Base-by-base conservation (phyloP, 2,113 vertebrate genomes). In the Gambusia affinis region DNA sequence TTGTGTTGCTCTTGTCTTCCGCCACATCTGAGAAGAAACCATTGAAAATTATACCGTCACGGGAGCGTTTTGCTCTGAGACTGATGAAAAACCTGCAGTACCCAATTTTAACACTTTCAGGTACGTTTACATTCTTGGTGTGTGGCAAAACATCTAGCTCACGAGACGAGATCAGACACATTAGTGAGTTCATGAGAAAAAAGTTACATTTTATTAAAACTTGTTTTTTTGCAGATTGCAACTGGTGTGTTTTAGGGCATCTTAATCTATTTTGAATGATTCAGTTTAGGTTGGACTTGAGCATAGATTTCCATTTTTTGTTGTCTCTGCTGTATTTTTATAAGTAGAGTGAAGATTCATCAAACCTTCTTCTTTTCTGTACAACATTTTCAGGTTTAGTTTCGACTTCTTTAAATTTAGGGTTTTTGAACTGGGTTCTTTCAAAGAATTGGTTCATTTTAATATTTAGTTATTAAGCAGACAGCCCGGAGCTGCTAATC, bases 1-100 rank as follows among this genome's bases (percentile, higher is more conserved):
- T 84, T 81, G 85, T 84, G 73, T 91, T 76, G 72, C 80, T 77
- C 63, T 79, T 85, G 73, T 37, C 60, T 75, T 75, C 83, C 76
- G 74, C 75, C 68, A 37, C 78, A 85, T 76, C 51, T 63, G n/a
- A 70, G 39, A 67, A 78, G 66, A 84, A 85, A 82, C 88, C 64
- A 85, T 85, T 87, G 70, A 76, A 78, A 88, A 86, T 78, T 83
- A 84, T 81, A 81, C 60, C 69, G 73, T 86, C 78, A 73, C 30
- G 67, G 73, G 73, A 81, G 85, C 79, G 83, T 80, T 83, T 84
- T 79, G 82, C 74, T 82, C 44, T 68, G 75, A 81, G 84, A 76
- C 73, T 77, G 73, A 82, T 60, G 85, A 79, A 75, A 83, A 86
- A 86, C 30, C 27, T 35, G 65, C 71, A 54, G 60, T 84, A 69